Percentiles rank a stretch among this genome's conserved stretches.
Evolutionary conservation across 2,797 vertebrate species (phyloP).

Genomic region (Eulemur mongoz): DNA sequence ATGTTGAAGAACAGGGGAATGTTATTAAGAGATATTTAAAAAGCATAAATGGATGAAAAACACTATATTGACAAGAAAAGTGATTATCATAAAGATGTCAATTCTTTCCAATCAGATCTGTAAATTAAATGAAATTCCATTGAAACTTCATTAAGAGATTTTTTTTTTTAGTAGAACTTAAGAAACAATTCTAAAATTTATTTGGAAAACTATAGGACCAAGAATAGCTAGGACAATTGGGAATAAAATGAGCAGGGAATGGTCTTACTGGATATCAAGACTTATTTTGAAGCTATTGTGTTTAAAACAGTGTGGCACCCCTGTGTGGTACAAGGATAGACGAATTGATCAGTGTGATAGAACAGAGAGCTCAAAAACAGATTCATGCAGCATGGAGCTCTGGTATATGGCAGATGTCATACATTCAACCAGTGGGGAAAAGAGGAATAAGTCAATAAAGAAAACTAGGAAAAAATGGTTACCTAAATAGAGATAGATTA

Average conservation of each 20-base stretch:
- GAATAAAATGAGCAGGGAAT: background rate
- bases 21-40: background rate
- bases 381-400: background rate
- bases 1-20: background rate
- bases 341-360: background rate
- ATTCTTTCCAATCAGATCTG: background rate
- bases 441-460: background rate
- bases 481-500: background rate
- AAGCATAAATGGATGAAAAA: conserved; percentile 9
- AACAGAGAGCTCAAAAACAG: background rate
- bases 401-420: background rate
- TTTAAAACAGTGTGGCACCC: background rate
- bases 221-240: background rate
- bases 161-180: background rate
- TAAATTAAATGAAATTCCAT: background rate
- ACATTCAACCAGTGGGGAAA: background rate
- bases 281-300: background rate
- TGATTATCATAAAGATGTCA: background rate
- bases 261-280: background rate
- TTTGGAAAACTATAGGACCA: background rate
- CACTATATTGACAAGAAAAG: background rate
- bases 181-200: conserved; percentile 15
- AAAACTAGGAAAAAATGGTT: background rate
- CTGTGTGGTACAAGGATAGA: background rate
- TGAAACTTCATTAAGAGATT: background rate